phyloP scores from a whole-genome alignment of 1,140 invertebrate species.

The Helicoverpa zea region DNA sequence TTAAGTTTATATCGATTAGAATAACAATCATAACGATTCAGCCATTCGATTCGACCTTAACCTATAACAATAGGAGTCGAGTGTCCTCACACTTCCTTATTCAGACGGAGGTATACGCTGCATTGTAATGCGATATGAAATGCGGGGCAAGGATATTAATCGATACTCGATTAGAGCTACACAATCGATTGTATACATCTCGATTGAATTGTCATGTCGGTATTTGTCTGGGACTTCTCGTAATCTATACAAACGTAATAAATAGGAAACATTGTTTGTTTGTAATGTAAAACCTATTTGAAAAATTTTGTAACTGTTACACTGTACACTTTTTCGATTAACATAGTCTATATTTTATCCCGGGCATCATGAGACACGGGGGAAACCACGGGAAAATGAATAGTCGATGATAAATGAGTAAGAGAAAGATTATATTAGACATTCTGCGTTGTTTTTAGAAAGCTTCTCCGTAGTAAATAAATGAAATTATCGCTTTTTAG shows the following conservation, averaged over 20 bases:
- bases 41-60: slow-evolving; percentile 57
- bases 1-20: slow-evolving; percentile 25
- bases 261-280: no score
- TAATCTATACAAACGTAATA: no score
- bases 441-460: not conserved
- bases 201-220: not conserved
- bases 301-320: no score
- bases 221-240: no score
- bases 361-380: no score
- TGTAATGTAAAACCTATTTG: no score
- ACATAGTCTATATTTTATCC: no score
- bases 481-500: not conserved
- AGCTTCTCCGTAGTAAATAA: not conserved
- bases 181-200: not conserved
- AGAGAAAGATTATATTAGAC: no score
- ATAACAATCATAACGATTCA: slow-evolving; percentile 30
- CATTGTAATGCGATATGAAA: slow-evolving; percentile 58
- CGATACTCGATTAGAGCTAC: not conserved
- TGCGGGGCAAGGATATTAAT: slow-evolving; percentile 54
- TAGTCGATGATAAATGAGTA: no score
- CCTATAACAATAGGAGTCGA: slow-evolving; percentile 57
- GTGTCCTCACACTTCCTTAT: slow-evolving; percentile 59
- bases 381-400: no score
- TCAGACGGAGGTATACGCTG: slow-evolving; percentile 47
- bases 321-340: no score